A percentile compares a stretch with the other conserved stretches of the same genome.
Evolutionary conservation across 2,888 invertebrate species (phyloP).

Genomic region (Ceriagrion tenellum): DNA sequence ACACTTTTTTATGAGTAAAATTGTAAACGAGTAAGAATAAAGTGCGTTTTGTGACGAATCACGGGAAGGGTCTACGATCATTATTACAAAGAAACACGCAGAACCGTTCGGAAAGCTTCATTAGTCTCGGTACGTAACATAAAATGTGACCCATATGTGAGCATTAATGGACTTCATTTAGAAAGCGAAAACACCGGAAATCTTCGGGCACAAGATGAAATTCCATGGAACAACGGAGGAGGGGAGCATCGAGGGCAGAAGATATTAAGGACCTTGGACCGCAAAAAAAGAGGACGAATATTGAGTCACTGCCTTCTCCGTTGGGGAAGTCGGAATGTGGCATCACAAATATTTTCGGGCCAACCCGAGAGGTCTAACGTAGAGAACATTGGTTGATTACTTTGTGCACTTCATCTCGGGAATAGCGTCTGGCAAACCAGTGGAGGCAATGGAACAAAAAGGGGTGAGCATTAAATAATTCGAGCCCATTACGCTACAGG

Average conservation of each 20-base stretch:
- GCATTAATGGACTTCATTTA: not conserved
- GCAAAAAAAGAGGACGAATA: not conserved
- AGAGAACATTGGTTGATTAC: slow-evolving; percentile 6
- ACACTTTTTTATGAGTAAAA: too few relatives aligned
- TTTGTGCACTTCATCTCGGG: slow-evolving; percentile 2
- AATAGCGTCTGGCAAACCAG: slow-evolving; percentile 16
- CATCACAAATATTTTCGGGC: not conserved
- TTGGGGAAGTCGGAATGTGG: not conserved
- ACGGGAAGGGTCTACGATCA: too few relatives aligned
- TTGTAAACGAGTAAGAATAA: too few relatives aligned
- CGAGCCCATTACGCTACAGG: slow-evolving; percentile 33
- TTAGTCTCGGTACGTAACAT: too few relatives aligned
- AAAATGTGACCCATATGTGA: too few relatives aligned
- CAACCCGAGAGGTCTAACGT: not conserved
- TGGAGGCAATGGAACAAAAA: slow-evolving; percentile 42
- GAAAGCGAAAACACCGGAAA: not conserved
- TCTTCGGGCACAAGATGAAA: not conserved
- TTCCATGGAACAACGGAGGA: not conserved
- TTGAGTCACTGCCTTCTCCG: slow-evolving; percentile 8
- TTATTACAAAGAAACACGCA: too few relatives aligned
- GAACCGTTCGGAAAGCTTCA: too few relatives aligned
- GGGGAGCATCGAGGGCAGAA: not conserved
- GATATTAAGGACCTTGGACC: not conserved
- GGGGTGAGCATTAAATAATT: slow-evolving; percentile 45
- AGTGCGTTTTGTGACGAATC: too few relatives aligned